Conservation (phyloP, 2,797 vertebrate genomes). For the Notolepis coatsorum region DNA sequence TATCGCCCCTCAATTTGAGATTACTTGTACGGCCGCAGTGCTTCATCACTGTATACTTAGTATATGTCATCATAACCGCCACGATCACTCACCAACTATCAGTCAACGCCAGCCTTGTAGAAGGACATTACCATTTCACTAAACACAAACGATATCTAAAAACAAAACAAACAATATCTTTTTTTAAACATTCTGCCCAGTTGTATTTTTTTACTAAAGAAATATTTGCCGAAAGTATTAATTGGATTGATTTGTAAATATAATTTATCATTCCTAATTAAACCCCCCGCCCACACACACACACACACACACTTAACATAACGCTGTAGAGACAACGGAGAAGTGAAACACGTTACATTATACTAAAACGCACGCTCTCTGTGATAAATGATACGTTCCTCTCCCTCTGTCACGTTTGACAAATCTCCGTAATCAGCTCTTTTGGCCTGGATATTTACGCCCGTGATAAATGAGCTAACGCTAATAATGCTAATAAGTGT, state of each 20-base stretch:
- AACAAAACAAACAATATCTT: too few species aligned
- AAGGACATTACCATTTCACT: too few species aligned
- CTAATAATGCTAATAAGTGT: slow-evolving; percentile 8
- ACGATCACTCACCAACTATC: background rate
- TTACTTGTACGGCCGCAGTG: background rate
- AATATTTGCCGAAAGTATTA: background rate
- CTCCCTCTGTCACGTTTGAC: slow-evolving; percentile 1
- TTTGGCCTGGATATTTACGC: slow-evolving; percentile 5
- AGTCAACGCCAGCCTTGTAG: background rate
- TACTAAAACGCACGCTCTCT: background rate
- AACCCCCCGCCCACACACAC: too few species aligned
- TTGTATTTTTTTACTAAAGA: background rate
- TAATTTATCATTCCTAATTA: background rate
- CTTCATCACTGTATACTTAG: background rate
- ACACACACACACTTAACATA: too few species aligned
- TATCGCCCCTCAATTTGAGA: background rate
- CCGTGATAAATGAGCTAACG: slow-evolving; percentile 9
- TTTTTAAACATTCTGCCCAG: too few species aligned
- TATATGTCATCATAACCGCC: background rate
- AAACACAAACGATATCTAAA: too few species aligned
- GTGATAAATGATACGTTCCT: background rate
- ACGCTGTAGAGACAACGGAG: too few species aligned
- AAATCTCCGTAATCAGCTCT: background rate
- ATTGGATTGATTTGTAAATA: background rate
- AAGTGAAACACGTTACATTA: background rate